Conservation (phyloP, 1,140 invertebrate species). For the Heliconius himera region DNA sequence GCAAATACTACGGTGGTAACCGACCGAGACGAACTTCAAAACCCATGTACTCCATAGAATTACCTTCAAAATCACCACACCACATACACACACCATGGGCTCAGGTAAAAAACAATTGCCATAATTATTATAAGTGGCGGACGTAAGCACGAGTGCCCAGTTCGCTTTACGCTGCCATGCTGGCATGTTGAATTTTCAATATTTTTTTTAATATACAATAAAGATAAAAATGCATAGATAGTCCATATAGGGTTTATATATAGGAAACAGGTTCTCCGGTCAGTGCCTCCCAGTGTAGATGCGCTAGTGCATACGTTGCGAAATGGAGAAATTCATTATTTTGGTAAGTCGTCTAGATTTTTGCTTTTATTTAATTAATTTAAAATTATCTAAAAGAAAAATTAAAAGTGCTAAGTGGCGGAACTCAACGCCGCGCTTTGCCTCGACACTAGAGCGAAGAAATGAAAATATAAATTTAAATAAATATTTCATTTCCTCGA, state of each 20-base stretch:
- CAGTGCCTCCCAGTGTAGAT: conserved; percentile 44
- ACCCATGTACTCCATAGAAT: conserved; percentile 34
- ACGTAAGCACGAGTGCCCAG: conserved; percentile 55
- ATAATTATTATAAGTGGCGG: conserved; percentile 74
- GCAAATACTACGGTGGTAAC: background rate
- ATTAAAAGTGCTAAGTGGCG: too few relatives aligned
- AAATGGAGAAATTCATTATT: conserved; percentile 40
- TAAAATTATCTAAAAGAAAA: too few relatives aligned
- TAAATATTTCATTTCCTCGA: too few relatives aligned
- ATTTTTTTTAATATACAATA: conserved; percentile 17
- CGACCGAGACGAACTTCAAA: conserved; percentile 30
- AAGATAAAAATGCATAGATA: conserved; percentile 38
- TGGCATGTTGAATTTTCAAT: conserved; percentile 43
- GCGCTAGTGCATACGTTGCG: conserved; percentile 34
- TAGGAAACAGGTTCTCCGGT: conserved; percentile 46
- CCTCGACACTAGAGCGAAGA: too few relatives aligned
- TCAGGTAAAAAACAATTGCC: conserved; percentile 64
- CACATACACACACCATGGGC: conserved; percentile 39
- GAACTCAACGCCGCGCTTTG: too few relatives aligned
- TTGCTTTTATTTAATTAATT: too few relatives aligned
- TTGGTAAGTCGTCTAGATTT: conserved; percentile 36
- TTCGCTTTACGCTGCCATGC: conserved; percentile 51
- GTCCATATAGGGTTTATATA: conserved; percentile 26
- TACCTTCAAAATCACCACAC: conserved; percentile 53
- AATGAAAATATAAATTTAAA: too few relatives aligned